Conservation (phyloP, 1,140 invertebrate genomes). For the Halictus rubicundus region DNA sequence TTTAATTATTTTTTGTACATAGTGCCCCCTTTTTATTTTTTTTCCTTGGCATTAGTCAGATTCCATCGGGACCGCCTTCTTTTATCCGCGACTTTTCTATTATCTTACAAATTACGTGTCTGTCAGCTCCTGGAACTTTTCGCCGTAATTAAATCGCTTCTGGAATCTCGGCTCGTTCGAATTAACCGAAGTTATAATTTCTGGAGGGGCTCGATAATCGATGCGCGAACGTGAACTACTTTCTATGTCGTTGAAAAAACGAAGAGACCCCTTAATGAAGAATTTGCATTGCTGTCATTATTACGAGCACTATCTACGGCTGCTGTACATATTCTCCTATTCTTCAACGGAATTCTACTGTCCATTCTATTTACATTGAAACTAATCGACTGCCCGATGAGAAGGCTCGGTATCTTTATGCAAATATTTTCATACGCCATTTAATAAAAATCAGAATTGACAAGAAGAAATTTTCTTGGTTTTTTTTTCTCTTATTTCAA, state of each 20-base stretch:
- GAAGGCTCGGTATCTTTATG: too few species aligned
- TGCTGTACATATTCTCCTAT: background rate
- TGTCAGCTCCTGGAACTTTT: constrained; percentile 53
- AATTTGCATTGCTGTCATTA: constrained; percentile 17
- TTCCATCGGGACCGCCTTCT: constrained; percentile 24
- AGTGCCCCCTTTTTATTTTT: constrained; percentile 1
- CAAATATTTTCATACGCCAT: too few species aligned
- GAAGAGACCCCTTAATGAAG: constrained; percentile 4
- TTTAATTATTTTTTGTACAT: constrained; percentile 23
- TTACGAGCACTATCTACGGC: background rate
- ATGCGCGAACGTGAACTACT: constrained; percentile 10
- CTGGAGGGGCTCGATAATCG: constrained; percentile 45
- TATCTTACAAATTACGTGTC: constrained; percentile 57
- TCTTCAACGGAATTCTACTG: background rate
- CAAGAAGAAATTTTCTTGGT: too few species aligned
- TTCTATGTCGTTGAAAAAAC: constrained; percentile 20
- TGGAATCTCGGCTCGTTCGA: constrained; percentile 47
- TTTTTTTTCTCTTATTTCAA: too few species aligned
- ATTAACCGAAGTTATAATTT: constrained; percentile 52
- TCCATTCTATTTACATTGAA: background rate
- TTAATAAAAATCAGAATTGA: too few species aligned
- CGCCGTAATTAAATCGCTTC: constrained; percentile 54
- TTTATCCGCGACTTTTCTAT: constrained; percentile 54
- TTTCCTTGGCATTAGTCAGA: constrained; percentile 16
- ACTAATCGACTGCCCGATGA: background rate